A percentile compares a stretch with the other conserved stretches of the same genome.
phyloP scores from a whole-genome alignment of 2,113 vertebrate species.

The Globicephala melas region DNA sequence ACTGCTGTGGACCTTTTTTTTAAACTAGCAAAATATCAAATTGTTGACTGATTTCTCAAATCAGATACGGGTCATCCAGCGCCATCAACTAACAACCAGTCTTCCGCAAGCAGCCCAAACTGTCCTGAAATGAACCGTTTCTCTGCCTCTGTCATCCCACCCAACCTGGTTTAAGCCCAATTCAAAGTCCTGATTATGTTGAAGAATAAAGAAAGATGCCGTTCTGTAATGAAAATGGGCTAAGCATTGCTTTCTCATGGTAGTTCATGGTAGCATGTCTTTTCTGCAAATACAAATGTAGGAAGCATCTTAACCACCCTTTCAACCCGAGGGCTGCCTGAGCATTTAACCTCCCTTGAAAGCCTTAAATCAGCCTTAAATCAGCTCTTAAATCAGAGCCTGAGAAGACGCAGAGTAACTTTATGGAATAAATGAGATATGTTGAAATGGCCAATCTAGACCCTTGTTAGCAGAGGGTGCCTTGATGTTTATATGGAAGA shows the following conservation, averaged over 20 bases:
- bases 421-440: neutral
- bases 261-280: neutral
- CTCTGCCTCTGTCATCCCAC: neutral
- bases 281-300: neutral
- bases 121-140: neutral
- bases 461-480: neutral
- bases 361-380: neutral
- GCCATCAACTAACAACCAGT: neutral
- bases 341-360: neutral
- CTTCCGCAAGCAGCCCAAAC: neutral
- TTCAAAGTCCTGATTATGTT: neutral
- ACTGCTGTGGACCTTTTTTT: neutral
- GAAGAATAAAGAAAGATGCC: neutral
- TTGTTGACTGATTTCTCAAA: conserved; percentile 35
- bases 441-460: neutral
- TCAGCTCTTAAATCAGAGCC: neutral
- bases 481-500: neutral
- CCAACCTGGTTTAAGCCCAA: neutral
- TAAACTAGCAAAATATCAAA: conserved; percentile 32
- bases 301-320: neutral
- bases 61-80: neutral
- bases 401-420: neutral
- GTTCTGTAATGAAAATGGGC: neutral
- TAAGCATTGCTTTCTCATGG: neutral
- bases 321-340: neutral